A percentile compares a stretch with the other conserved stretches of the same genome.
phyloP scores from a whole-genome alignment of 2,888 invertebrate species.

The Alsophila aescularia region DNA sequence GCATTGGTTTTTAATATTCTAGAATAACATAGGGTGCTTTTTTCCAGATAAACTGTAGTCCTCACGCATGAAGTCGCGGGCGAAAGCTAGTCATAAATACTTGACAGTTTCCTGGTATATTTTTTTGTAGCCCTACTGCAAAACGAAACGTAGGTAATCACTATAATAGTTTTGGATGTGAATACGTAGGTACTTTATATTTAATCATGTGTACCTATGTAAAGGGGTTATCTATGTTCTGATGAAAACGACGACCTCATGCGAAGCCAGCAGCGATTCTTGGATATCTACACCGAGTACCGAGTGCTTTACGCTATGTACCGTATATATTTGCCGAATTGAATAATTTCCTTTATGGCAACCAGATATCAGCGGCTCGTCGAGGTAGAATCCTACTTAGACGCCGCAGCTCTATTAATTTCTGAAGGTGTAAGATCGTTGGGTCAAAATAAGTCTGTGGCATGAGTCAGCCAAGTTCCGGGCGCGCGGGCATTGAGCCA shows the following conservation, averaged over 20 bases:
- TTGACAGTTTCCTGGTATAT: not conserved
- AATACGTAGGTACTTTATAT: slow-evolving; percentile 14
- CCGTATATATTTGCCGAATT: slow-evolving; percentile 8
- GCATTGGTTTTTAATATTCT: too few relatives aligned
- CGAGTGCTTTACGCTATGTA: slow-evolving; percentile 1
- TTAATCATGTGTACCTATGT: slow-evolving; percentile 23
- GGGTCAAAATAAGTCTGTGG: slow-evolving; percentile 50
- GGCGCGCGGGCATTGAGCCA: slow-evolving; percentile 51
- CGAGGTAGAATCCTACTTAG: slow-evolving; percentile 1
- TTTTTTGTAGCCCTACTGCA: not conserved
- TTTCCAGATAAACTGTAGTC: too few relatives aligned
- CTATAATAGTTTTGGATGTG: slow-evolving; percentile 1
- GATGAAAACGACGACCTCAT: slow-evolving; percentile 15
- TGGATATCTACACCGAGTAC: slow-evolving; percentile 16
- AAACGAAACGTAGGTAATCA: slow-evolving; percentile 7
- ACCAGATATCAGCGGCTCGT: slow-evolving; percentile 11
- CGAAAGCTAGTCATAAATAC: not conserved
- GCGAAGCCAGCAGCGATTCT: slow-evolving; percentile 7
- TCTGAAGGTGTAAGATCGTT: slow-evolving; percentile 43
- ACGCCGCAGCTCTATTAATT: slow-evolving; percentile 20
- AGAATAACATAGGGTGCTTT: too few relatives aligned
- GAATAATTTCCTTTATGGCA: slow-evolving; percentile 22
- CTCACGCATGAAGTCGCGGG: too few relatives aligned
- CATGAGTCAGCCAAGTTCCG: slow-evolving; percentile 54
- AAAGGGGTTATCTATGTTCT: slow-evolving; percentile 19